phyloP scores from a whole-genome alignment of 53 echinoderm and acorn worm species.

The Hippasteria phrygiana region DNA sequence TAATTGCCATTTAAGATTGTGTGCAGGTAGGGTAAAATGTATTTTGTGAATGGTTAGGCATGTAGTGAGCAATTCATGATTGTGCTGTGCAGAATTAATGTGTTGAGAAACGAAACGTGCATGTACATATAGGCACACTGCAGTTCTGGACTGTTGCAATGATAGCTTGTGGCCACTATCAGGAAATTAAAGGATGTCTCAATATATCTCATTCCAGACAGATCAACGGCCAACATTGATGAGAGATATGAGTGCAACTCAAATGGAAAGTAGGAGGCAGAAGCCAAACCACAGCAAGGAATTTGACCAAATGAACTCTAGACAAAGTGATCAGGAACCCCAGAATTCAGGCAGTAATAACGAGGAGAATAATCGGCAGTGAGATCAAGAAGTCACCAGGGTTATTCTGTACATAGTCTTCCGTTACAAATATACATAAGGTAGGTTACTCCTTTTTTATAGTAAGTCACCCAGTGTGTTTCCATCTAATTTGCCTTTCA shows the following conservation, averaged over 20 bases:
- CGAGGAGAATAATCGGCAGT: slow-evolving; percentile 29
- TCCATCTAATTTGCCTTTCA: no score
- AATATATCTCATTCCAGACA: background rate
- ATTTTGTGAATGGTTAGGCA: no score
- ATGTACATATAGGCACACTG: no score
- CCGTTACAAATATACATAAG: background rate
- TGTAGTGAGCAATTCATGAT: no score
- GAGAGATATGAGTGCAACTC: slow-evolving; percentile 34
- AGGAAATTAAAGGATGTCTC: background rate
- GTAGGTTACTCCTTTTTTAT: no score
- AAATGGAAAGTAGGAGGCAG: slow-evolving; percentile 24
- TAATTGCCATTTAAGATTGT: no score
- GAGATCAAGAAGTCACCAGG: background rate
- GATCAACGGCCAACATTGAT: background rate
- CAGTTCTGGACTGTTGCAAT: no score
- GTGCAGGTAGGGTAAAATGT: no score
- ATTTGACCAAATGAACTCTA: slow-evolving; percentile 21
- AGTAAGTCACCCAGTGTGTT: no score
- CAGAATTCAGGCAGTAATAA: background rate
- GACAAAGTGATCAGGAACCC: slow-evolving; percentile 22
- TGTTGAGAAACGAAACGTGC: no score
- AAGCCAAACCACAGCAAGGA: background rate
- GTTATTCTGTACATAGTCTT: background rate
- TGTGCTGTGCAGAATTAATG: no score
- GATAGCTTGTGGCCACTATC: no score